Evolutionary conservation across 2,113 vertebrate genomes (phyloP).

Genomic region (Fregata magnificens): DNA sequence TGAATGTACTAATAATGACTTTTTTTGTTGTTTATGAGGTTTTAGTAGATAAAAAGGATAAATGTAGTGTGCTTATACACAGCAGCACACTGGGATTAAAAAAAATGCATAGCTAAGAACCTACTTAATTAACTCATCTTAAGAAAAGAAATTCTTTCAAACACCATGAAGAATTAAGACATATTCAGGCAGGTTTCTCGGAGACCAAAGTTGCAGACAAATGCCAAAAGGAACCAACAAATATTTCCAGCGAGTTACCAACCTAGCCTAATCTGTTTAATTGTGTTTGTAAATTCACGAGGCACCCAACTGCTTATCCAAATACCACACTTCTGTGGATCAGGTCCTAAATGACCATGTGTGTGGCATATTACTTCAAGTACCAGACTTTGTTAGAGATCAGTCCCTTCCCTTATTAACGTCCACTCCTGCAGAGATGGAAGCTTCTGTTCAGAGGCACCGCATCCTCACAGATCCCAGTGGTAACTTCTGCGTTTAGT

Average conservation of each 20-base stretch:
- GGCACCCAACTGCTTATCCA: constrained; percentile 4
- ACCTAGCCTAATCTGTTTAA: constrained; percentile 1
- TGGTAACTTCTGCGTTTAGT: background rate
- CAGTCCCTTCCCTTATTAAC: background rate
- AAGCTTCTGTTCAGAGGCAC: constrained; percentile 1
- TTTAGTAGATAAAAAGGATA: background rate
- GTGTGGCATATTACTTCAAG: background rate
- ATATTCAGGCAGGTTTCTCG: background rate
- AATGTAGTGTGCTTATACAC: background rate
- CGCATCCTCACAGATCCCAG: background rate
- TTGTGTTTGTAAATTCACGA: constrained; percentile 20
- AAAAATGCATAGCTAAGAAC: background rate
- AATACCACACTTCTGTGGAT: background rate
- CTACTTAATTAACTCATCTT: background rate
- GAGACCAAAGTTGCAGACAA: background rate
- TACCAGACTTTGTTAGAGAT: background rate
- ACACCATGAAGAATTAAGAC: background rate
- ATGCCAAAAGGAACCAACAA: constrained; percentile 8
- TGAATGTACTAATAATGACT: background rate
- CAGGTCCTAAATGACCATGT: background rate
- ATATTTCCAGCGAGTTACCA: background rate
- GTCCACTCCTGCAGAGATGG: background rate
- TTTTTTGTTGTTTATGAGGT: background rate
- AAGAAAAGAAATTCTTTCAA: background rate
- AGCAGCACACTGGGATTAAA: background rate